Evolutionary conservation across 2,888 invertebrate genomes (phyloP), one percentile per base, ranked within the genome.

Genomic region (Polydesmus complanatus): DNA sequence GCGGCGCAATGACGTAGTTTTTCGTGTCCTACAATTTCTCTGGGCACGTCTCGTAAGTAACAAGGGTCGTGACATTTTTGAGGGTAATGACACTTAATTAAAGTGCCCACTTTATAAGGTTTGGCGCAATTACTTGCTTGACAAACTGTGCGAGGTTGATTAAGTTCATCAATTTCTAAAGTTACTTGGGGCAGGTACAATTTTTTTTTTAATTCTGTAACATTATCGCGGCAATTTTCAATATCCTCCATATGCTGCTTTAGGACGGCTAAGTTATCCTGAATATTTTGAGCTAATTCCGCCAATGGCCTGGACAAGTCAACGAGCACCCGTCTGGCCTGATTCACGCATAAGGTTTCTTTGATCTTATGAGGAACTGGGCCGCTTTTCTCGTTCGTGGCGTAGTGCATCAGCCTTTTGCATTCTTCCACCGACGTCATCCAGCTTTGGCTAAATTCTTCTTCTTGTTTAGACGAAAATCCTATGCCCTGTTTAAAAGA

Each of bases 401-500:
- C 49, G 27, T 61, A 51, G n/a, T 54, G 53, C 27, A 66, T 60
- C 2, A 65, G 52, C 5, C 62, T 48, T 14, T 64, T 21, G 2
- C 62, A 64, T 51, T 62, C 65, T 5, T 25, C 55, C 2, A 62
- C 64, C 3, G 62, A 50, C 8, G 22, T 54, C 18, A 57, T 50
- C 65, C 65, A 65, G 49, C 65, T 65, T 1, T n/a, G 19, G 2
- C 47, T 52, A 25, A 53, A 65, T 11, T 53, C 58, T 22, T 21
- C 21, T 22, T 53, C 21, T 48, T 60, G 50, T 22, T 54, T 49
- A 3, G n/a, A 19, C 14, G 22, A 27, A 37, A 55, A 54, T 8
- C 50, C 47, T 61, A 59, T 51, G n/a, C 62, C 62, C 14, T 62
- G 49, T n/a, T 63, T 27, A 14, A 50, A n/a, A 3, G 64, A 64